phyloP scores from a whole-genome alignment of 2,113 vertebrate species.

The Pampusana beccarii region DNA sequence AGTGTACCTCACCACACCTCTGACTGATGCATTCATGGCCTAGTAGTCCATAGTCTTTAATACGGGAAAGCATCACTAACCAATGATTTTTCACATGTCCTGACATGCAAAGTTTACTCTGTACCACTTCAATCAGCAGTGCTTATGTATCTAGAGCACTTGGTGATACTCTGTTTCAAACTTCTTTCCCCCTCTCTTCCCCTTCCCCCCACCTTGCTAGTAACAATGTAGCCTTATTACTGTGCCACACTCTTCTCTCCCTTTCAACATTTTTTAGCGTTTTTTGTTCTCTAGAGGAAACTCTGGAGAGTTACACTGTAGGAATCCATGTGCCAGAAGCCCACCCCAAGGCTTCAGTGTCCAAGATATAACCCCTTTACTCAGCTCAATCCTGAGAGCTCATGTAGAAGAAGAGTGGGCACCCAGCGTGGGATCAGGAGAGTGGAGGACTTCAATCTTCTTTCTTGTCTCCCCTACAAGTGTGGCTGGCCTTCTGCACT shows the following conservation, averaged over 20 bases:
- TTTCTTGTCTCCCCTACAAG: neutral
- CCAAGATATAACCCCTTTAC: neutral
- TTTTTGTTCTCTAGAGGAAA: neutral
- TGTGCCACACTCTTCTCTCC: accelerated
- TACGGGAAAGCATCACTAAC: neutral
- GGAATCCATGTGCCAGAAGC: neutral
- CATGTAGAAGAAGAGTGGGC: neutral
- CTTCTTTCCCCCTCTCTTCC: accelerated
- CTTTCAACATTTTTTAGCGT: neutral
- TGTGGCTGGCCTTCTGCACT: neutral
- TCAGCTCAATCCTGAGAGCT: neutral
- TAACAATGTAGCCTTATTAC: neutral
- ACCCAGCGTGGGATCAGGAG: neutral
- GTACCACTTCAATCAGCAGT: neutral
- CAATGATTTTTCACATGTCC: neutral
- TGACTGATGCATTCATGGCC: neutral
- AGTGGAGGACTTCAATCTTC: neutral
- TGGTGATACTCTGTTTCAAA: neutral
- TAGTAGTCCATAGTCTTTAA: neutral
- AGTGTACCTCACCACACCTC: neutral
- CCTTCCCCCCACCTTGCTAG: neutral
- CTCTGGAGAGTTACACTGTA: neutral
- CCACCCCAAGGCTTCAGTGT: neutral
- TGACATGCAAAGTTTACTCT: neutral
- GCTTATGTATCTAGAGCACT: neutral